phyloP scores from a whole-genome alignment of 2,888 invertebrate species.

The Peribatodes rhomboidaria region DNA sequence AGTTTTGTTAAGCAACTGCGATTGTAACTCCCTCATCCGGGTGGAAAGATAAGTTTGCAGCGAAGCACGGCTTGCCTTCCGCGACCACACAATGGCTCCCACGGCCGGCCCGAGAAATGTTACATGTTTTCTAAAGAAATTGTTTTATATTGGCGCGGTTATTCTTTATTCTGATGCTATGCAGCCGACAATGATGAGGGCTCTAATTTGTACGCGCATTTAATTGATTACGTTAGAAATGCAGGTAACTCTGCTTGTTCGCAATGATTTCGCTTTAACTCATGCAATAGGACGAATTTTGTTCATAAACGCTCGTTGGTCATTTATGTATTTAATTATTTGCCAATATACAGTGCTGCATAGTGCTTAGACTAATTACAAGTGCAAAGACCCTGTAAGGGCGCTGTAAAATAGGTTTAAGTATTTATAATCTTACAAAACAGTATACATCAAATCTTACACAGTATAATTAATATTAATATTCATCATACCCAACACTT shows the following conservation, averaged over 20 bases:
- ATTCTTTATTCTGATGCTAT: conserved; percentile 34
- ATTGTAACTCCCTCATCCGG: neutral
- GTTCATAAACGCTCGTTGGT: neutral
- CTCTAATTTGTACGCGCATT: neutral
- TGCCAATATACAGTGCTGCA: no score
- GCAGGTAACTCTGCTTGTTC: neutral
- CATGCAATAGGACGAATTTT: neutral
- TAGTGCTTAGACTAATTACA: no score
- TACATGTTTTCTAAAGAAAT: conserved; percentile 50
- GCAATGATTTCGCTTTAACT: neutral
- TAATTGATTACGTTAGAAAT: neutral
- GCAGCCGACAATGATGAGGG: neutral
- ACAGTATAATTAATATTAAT: no score
- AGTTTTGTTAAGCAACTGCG: neutral
- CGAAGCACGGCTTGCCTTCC: conserved; percentile 44
- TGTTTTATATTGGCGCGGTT: conserved; percentile 41
- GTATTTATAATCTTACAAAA: no score
- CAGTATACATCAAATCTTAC: no score
- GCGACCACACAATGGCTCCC: conserved; percentile 52
- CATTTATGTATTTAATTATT: no score
- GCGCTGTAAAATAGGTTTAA: no score
- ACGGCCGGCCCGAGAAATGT: conserved; percentile 43
- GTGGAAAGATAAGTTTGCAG: neutral
- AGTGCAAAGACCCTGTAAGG: no score
- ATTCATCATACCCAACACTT: no score